Evolutionary conservation across 2,113 vertebrate genomes (phyloP).

Genomic region (Brachypodius melanocephalos): DNA sequence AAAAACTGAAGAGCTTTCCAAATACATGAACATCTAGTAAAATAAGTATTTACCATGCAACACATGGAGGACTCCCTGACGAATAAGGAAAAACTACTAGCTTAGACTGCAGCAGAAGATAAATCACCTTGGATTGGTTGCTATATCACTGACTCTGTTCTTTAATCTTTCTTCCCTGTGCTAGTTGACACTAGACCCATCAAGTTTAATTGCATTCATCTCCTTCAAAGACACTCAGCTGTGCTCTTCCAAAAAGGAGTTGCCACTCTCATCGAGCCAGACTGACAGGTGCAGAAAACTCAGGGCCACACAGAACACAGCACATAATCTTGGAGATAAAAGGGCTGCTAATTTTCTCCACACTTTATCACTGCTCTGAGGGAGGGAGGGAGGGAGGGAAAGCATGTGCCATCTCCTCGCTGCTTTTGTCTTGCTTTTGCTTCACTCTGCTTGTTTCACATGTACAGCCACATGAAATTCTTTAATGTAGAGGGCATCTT

Average conservation of each 20-base stretch:
- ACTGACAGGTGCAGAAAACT: background rate
- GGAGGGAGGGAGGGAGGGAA: constrained; percentile 21
- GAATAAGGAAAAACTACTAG: background rate
- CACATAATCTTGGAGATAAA: background rate
- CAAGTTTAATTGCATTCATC: background rate
- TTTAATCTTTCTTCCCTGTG: background rate
- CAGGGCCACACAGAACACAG: background rate
- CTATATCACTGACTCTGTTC: background rate
- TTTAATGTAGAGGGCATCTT: background rate
- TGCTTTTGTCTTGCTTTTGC: background rate
- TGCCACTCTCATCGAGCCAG: background rate
- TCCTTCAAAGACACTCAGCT: background rate
- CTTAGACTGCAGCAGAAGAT: background rate
- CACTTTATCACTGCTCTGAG: background rate
- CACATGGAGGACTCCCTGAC: background rate
- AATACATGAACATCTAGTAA: background rate
- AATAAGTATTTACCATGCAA: background rate
- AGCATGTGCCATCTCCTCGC: background rate
- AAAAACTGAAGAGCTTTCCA: background rate
- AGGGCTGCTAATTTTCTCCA: background rate
- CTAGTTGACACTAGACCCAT: background rate
- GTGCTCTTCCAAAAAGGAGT: background rate
- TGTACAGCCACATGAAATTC: background rate
- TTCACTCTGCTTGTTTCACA: background rate
- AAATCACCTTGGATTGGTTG: background rate